A percentile compares a stretch with the other conserved stretches of the same genome.
phyloP scores from a whole-genome alignment of 2,113 vertebrate species.

The Lepus europaeus region DNA sequence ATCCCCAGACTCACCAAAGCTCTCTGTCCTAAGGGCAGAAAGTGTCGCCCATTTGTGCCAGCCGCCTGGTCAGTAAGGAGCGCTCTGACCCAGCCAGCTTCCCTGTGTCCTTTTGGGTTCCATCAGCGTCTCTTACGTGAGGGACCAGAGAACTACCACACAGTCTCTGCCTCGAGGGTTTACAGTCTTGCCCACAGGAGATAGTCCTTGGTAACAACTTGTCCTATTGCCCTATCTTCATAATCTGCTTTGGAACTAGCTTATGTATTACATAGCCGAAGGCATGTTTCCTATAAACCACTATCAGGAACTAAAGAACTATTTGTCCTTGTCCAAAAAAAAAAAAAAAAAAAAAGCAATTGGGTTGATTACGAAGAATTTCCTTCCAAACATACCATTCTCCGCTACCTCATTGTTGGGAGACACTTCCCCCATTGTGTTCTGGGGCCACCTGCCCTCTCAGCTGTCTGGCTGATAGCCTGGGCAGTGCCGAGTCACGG shows the following conservation, averaged over 20 bases:
- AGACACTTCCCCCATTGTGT: neutral
- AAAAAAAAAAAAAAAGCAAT: slow-evolving; percentile 11
- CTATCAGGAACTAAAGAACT: slow-evolving; percentile 38
- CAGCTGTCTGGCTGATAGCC: neutral
- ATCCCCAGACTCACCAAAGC: neutral
- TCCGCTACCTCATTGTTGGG: neutral
- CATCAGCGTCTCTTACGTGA: neutral
- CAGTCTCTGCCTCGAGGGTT: neutral
- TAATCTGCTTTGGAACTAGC: slow-evolving; percentile 19
- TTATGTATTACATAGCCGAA: slow-evolving; percentile 32
- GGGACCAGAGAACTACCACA: neutral
- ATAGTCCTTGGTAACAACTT: neutral
- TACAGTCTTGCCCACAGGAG: neutral
- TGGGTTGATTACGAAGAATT: neutral
- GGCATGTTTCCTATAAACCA: slow-evolving; percentile 43
- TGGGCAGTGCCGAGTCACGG: neutral
- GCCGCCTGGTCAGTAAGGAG: neutral
- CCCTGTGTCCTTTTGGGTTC: neutral
- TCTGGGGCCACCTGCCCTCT: neutral
- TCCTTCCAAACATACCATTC: neutral
- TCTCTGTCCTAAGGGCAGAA: neutral
- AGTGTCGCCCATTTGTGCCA: neutral
- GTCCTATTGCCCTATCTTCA: neutral
- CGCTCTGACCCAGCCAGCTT: neutral
- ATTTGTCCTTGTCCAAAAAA: slow-evolving; percentile 15